phyloP scores from a whole-genome alignment of 1,140 invertebrate species.

The Drosophila novamexicana region DNA sequence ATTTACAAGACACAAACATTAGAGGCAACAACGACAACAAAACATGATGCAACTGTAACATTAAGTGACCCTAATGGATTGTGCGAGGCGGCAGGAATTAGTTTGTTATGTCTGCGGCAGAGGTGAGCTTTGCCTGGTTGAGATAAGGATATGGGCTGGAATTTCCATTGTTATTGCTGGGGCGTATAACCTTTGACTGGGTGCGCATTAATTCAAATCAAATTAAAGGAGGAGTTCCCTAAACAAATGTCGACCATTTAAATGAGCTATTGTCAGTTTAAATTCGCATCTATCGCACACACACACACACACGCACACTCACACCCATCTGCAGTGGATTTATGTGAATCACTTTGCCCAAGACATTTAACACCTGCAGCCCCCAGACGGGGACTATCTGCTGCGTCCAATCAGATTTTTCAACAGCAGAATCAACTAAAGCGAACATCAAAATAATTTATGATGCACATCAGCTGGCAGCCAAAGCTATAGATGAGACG shows the following conservation, averaged over 20 bases:
- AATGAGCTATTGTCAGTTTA: conserved; percentile 77
- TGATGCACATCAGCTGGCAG: conserved; percentile 67
- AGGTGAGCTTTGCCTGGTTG: conserved; percentile 27
- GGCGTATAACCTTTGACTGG: conserved; percentile 47
- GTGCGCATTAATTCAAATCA: conserved; percentile 69
- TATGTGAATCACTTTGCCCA: conserved; percentile 67
- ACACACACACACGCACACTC: conserved; percentile 22
- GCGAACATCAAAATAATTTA: conserved; percentile 80
- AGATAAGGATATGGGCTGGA: conserved; percentile 1
- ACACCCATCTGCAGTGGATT: conserved; percentile 59
- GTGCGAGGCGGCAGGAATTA: conserved; percentile 62
- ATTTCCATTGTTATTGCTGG: conserved; percentile 40
- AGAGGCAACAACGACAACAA: conserved; percentile 45
- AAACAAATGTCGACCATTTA: conserved; percentile 72
- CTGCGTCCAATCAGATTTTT: conserved; percentile 67
- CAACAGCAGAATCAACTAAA: conserved; percentile 59
- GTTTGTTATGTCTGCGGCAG: conserved; percentile 66
- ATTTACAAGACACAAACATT: conserved; percentile 80
- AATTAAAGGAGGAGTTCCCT: conserved; percentile 53
- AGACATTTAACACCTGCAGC: conserved; percentile 78
- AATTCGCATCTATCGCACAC: conserved; percentile 55
- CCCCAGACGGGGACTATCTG: conserved; percentile 42
- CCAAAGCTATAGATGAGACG: conserved; percentile 42
- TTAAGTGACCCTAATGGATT: conserved; percentile 79
- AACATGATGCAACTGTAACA: conserved; percentile 39